Percentiles rank a stretch among this genome's conserved stretches.
Evolutionary conservation across 53 echinoderm and acorn worm species (phyloP).

Genomic region (Pentamera pediparva): DNA sequence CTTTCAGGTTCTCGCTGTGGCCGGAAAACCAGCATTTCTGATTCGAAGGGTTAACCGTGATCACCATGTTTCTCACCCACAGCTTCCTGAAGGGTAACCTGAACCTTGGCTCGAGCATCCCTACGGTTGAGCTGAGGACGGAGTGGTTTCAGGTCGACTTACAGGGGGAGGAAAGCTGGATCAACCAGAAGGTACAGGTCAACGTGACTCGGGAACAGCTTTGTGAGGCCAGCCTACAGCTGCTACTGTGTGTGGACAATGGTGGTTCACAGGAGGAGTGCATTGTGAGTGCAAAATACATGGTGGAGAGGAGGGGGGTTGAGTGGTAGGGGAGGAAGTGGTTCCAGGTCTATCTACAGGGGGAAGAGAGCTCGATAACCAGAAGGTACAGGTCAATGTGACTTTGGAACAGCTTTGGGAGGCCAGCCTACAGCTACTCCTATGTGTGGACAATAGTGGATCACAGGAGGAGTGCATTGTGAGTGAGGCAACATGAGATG

Average conservation of each 20-base stretch:
- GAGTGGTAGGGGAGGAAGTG: conserved; percentile 58
- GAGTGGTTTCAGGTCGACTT: conserved; percentile 44
- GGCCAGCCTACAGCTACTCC: conserved; percentile 68
- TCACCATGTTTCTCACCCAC: conserved; percentile 16
- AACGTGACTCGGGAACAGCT: conserved; percentile 67
- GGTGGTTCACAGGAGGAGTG: conserved; percentile 63
- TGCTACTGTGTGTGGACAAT: conserved; percentile 50
- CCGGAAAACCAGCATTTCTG: too few species aligned
- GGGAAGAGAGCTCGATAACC: conserved; percentile 38
- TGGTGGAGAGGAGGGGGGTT: too few species aligned
- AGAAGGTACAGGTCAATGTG: conserved; percentile 54
- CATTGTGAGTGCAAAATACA: conserved; percentile 59
- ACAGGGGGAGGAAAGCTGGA: conserved; percentile 41
- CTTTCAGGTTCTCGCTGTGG: too few species aligned
- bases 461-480: conserved; percentile 80
- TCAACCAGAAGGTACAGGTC: conserved; percentile 45
- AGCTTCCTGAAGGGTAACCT: conserved; percentile 84
- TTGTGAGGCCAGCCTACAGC: conserved; percentile 64
- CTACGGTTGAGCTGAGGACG: conserved; percentile 74
- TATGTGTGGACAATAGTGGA: conserved; percentile 41
- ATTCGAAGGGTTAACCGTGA: too few species aligned
- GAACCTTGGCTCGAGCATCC: conserved; percentile 61
- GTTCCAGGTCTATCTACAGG: conserved; percentile 47
- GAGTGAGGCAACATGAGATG: too few species aligned
- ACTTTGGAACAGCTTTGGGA: conserved; percentile 61